phyloP scores from a whole-genome alignment of 1,140 invertebrate species.

The Sinonovacula constricta region DNA sequence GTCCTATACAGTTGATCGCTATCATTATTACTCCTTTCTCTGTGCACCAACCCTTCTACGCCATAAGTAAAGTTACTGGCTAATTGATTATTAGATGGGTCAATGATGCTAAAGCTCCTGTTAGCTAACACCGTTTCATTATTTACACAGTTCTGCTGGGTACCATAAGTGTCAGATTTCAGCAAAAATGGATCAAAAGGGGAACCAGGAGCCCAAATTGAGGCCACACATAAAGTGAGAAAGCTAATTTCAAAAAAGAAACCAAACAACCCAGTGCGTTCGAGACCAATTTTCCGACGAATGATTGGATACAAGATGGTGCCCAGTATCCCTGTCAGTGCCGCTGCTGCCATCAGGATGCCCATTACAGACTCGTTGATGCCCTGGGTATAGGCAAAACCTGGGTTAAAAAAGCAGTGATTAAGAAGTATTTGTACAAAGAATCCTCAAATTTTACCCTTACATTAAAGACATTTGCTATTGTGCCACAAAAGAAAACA shows the following conservation, averaged over 20 bases:
- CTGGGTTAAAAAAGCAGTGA: too few relatives aligned
- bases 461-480: background rate
- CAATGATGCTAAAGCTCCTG: too few relatives aligned
- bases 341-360: constrained; percentile 77
- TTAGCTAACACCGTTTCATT: background rate
- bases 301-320: constrained; percentile 78
- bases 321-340: constrained; percentile 79
- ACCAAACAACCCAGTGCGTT: constrained; percentile 76
- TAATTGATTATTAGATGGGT: too few relatives aligned
- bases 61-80: too few relatives aligned
- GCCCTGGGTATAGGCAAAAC: constrained; percentile 79
- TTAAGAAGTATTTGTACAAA: background rate
- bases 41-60: too few relatives aligned
- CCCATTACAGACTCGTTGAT: constrained; percentile 78
- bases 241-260: constrained; percentile 70
- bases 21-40: too few relatives aligned
- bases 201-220: constrained; percentile 81
- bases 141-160: background rate
- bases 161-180: background rate
- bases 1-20: too few relatives aligned
- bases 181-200: constrained; percentile 77
- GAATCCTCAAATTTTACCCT: background rate
- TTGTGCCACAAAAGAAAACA: background rate
- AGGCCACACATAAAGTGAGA: constrained; percentile 80
- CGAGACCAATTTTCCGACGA: constrained; percentile 74